These are phyloP conservation scores for Coryphaenoides rupestris DNA, from an alignment of 2,113 vertebrate genomes.

Conservation along the genomic window DNA sequence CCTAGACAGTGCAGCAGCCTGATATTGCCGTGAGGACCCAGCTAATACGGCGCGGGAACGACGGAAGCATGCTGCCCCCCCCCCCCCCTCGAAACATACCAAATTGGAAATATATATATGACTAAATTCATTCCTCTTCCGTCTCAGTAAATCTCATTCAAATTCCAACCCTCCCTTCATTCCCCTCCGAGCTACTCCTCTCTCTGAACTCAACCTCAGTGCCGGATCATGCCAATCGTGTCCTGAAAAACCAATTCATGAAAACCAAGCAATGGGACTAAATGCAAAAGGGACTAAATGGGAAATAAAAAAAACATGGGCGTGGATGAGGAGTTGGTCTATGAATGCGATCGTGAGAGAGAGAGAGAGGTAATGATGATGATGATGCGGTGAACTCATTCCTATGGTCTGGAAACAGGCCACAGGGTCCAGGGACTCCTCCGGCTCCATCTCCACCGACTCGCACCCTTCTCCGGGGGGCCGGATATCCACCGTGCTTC, in stretches of 20 bases:
- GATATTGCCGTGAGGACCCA: conserved; percentile 83
- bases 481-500: conserved; percentile 91
- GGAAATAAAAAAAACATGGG: no score
- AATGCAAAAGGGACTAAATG: conserved; percentile 29
- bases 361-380: conserved; percentile 49
- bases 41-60: conserved; percentile 84
- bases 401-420: conserved; percentile 75
- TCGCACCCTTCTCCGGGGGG: conserved; percentile 84
- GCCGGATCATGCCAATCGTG: conserved; percentile 58
- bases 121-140: conserved; percentile 62
- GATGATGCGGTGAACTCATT: conserved; percentile 67
- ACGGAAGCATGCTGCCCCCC: conserved; percentile 85
- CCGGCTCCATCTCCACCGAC: conserved; percentile 85
- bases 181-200: conserved; percentile 5
- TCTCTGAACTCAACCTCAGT: conserved; percentile 45
- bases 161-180: conserved; percentile 29
- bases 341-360: no score
- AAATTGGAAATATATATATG: background rate
- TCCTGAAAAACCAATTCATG: conserved; percentile 45
- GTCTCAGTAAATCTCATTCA: conserved; percentile 19
- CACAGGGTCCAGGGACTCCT: conserved; percentile 90
- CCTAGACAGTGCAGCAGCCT: conserved; percentile 83
- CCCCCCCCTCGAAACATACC: conserved; percentile 25
- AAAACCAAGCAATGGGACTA: conserved; percentile 64
- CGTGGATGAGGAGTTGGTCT: no score